Evolutionary conservation across 2,113 vertebrate genomes (phyloP).

Genomic region (Pongo pygmaeus): DNA sequence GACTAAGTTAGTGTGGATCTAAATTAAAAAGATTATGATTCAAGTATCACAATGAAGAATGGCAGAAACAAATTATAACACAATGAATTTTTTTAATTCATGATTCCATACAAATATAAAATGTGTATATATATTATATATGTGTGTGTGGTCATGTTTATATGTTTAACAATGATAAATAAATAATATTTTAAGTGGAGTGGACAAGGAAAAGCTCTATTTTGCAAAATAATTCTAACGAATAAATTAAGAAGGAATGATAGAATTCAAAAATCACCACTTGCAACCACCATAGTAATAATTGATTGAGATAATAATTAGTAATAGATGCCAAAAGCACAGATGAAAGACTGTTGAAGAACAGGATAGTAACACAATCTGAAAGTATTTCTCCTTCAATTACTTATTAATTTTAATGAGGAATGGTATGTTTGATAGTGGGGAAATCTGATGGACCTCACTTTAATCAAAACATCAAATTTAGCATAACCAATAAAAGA

Average conservation of each 20-base stretch:
- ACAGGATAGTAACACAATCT: neutral
- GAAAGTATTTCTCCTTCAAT: neutral
- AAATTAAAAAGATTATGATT: constrained; percentile 32
- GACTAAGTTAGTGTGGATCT: neutral
- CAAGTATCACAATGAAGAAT: neutral
- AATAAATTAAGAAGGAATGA: neutral
- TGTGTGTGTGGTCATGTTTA: neutral
- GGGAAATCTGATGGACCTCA: neutral
- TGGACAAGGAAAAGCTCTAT: neutral
- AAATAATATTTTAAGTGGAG: constrained; percentile 3
- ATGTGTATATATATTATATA: neutral
- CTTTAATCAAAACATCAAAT: constrained; percentile 18
- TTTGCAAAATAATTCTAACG: constrained; percentile 11
- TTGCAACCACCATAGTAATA: neutral
- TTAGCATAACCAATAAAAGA: neutral
- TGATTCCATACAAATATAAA: neutral
- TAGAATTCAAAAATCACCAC: neutral
- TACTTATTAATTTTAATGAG: neutral
- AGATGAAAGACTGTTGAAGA: neutral
- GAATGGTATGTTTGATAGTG: neutral
- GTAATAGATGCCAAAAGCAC: neutral
- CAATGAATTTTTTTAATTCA: neutral
- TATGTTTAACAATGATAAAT: neutral
- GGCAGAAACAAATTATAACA: neutral
- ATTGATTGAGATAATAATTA: neutral